phyloP scores from a whole-genome alignment of 1,140 invertebrate species.

The Lucilia cuprina region DNA sequence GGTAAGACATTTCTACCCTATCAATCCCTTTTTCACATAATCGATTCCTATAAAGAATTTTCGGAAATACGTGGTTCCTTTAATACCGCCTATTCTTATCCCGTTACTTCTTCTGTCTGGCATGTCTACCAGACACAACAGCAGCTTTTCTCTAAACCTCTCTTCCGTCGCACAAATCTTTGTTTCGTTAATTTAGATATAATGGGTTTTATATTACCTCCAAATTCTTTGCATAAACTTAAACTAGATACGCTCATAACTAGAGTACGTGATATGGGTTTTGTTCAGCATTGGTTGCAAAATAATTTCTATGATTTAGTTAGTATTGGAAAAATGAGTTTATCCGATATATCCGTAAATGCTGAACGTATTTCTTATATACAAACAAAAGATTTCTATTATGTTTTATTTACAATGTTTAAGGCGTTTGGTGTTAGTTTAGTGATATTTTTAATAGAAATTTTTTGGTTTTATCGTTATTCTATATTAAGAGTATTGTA shows the following conservation, averaged over 20 bases:
- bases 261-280: background rate
- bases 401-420: background rate
- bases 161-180: background rate
- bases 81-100: background rate
- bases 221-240: background rate
- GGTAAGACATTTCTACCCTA: background rate
- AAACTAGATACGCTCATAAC: background rate
- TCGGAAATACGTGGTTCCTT: background rate
- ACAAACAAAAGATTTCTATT: background rate
- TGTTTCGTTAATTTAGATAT: background rate
- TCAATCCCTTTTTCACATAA: background rate
- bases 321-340: constrained; percentile 1
- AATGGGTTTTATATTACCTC: constrained; percentile 4
- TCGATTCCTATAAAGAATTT: constrained; percentile 20
- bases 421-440: constrained; percentile 22
- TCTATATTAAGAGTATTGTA: background rate
- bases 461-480: constrained; percentile 1
- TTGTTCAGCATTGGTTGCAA: background rate
- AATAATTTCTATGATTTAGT: constrained; percentile 28
- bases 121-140: constrained; percentile 17
- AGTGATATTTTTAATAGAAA: background rate
- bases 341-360: background rate
- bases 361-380: background rate
- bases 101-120: constrained; percentile 23
- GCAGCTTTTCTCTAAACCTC: background rate